Base-by-base conservation (phyloP, 1,140 invertebrate species). In the Bombus difficillimus region DNA sequence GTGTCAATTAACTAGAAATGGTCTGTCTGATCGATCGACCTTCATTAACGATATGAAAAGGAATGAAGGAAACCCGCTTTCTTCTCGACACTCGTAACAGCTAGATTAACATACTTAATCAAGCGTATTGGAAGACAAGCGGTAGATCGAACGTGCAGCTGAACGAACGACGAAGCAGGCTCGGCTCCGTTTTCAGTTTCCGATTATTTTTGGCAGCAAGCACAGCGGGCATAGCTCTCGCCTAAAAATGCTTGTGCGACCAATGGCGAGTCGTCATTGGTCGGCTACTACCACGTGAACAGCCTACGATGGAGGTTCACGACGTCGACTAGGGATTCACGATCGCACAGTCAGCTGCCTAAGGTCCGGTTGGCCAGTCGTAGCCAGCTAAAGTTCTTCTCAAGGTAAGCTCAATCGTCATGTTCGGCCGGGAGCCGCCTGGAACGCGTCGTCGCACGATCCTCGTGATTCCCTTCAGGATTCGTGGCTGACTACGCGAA, bases 311-410 rank as follows among this genome's bases (percentile, higher is more conserved):
- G 83, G 87, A 87, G 86, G 90, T 89, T 86, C 69, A 77, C 86
- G 87, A 91, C 86, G 91, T 86, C 86, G 85, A 88, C 79, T 81
- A 91, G 87, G 88, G 88, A 83, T 88, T 82, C 87, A 90, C 90
- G 72, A 85, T 85, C 80, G 83, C 91, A 95, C 96, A 96, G 96
- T 96, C 95, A 96, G 95, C 95, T 95, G 92, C 94, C 90, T 93
- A 94, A 93, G 89, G 93, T 94, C 94, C 93, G 93, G 95, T 96
- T 95, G 95, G 94, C 95, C 95, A 95, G 96, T 96, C 96, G 95
- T 91, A 91, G 91, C 88, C 90, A 90, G 86, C 81, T 80, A 82
- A 78, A 80, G 78, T 91, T 92, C 89, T 89, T 92, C 92, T 92
- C 88, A 94, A 94, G 94, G 94, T 95, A 95, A 95, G 94, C 84